Percentiles rank a stretch among this genome's conserved stretches.
phyloP scores from a whole-genome alignment of 2,888 invertebrate species.

The Mechanitis mazaeus region DNA sequence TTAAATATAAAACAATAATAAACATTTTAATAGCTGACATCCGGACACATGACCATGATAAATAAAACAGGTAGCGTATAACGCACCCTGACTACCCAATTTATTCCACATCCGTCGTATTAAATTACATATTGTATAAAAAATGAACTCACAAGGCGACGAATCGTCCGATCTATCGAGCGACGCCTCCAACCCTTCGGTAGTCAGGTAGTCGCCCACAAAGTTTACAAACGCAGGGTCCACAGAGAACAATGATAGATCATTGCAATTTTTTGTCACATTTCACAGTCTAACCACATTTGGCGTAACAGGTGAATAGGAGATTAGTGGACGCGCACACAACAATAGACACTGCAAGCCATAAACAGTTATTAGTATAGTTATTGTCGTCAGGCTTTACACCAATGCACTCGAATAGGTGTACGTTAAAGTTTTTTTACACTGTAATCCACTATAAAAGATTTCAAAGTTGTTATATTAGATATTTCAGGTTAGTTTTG shows the following conservation, averaged over 20 bases:
- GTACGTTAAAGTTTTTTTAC: conserved; percentile 39
- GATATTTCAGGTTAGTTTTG: conserved; percentile 38
- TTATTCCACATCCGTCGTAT: conserved; percentile 74
- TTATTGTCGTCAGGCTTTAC: conserved; percentile 34
- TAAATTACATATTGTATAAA: conserved; percentile 66
- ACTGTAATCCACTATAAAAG: conserved; percentile 62
- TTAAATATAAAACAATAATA: conserved; percentile 49
- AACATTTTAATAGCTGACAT: conserved; percentile 32
- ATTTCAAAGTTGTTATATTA: conserved; percentile 36
- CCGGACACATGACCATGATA: conserved; percentile 45
- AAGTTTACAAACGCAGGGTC: conserved; percentile 67
- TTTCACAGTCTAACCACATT: conserved; percentile 53
- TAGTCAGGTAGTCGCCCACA: conserved; percentile 69
- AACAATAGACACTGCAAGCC: conserved; percentile 68
- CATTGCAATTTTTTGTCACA: conserved; percentile 76
- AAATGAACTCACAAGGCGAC: conserved; percentile 65
- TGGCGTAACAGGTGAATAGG: conserved; percentile 33
- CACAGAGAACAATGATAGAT: conserved; percentile 51
- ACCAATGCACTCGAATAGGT: conserved; percentile 37
- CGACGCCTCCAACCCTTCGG: conserved; percentile 56
- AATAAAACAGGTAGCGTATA: conserved; percentile 73
- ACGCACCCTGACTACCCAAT: conserved; percentile 74
- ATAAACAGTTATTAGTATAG: conserved; percentile 66
- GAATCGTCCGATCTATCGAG: conserved; percentile 59
- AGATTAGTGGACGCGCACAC: conserved; percentile 67